Base-by-base conservation (phyloP, 2,113 vertebrate species). In the Channa argus region DNA sequence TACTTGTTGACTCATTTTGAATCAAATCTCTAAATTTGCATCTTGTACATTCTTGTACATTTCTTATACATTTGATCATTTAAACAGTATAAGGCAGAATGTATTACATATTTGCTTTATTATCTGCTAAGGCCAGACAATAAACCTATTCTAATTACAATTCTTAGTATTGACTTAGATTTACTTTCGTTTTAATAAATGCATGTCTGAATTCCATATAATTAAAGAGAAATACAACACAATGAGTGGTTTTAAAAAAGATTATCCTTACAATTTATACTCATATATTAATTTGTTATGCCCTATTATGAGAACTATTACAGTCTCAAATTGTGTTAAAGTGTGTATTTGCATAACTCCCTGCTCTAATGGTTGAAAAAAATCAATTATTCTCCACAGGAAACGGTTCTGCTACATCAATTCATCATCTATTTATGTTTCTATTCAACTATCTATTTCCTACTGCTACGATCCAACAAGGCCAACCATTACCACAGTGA, bases 311-410 rank as follows among this genome's bases (percentile, higher is more conserved):
- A 55, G 11, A 3, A 37, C 3, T 24, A 39, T 61, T 47, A 68
- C 55, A 53, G 46, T 8, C 46, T 73, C 1, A 56, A 33, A 50
- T 71, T 8, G 33, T 15, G 50, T 74, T 65, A 49, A 74, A 61
- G 59, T 59, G 55, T 50, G 39, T 67, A 60, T 85, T 68, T 77
- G 68, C 43, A 49, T 80, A 64, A 41, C 58, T 78, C 10, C 39
- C 51, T 2, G 67, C 72, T 78, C 41, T 51, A 65, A 76, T 39
- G 2, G 51, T 74, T 77, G 37, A 68, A 73, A 64, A 46, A 65
- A 71, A 65, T 84, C 77, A 43, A 68, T 76, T 53, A 44, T 8
- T 9, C 55, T 44, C 69, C 50, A 34, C 14, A 6, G 68, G 66
- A 45, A 39, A 61, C 24, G 0, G 62, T 67, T 62, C 63, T 34